A percentile compares a stretch with the other conserved stretches of the same genome.
Evolutionary conservation across 2,113 vertebrate genomes (phyloP).

Genomic region (Gymnogyps californianus): DNA sequence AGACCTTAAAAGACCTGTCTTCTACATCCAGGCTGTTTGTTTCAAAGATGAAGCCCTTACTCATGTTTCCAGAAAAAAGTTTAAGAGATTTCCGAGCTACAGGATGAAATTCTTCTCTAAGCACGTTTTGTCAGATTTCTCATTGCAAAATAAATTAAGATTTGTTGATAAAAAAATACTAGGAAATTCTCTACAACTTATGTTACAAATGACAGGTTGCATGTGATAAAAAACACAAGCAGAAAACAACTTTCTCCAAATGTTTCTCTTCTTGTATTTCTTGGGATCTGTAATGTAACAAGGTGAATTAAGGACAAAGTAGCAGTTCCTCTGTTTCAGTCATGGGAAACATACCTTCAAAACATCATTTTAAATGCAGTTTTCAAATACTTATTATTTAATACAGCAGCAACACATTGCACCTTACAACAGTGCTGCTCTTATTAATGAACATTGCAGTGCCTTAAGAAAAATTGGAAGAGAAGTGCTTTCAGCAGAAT

Average conservation of each 20-base stretch:
- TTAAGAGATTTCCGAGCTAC: neutral
- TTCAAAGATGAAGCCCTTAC: neutral
- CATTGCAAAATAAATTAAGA: neutral
- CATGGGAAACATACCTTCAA: conserved; percentile 2
- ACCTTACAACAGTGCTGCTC: neutral
- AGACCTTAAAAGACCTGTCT: neutral
- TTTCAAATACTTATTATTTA: conserved; percentile 57
- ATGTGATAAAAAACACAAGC: neutral
- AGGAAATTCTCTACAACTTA: neutral
- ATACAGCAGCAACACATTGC: neutral
- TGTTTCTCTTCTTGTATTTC: neutral
- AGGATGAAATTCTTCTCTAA: neutral
- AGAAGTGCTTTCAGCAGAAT: conserved; percentile 18
- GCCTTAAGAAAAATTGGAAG: conserved; percentile 19
- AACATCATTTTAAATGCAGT: conserved; percentile 36
- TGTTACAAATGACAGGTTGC: neutral
- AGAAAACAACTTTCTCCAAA: neutral
- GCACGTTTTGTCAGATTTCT: neutral
- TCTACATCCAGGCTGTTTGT: neutral
- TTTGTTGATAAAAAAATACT: neutral
- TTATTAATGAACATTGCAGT: neutral
- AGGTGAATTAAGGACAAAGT: conserved; percentile 10
- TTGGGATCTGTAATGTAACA: neutral
- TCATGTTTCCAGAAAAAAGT: neutral
- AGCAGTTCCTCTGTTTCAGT: neutral